phyloP scores from a whole-genome alignment of 2,888 invertebrate species.

The Synanthedon tipuliformis region DNA sequence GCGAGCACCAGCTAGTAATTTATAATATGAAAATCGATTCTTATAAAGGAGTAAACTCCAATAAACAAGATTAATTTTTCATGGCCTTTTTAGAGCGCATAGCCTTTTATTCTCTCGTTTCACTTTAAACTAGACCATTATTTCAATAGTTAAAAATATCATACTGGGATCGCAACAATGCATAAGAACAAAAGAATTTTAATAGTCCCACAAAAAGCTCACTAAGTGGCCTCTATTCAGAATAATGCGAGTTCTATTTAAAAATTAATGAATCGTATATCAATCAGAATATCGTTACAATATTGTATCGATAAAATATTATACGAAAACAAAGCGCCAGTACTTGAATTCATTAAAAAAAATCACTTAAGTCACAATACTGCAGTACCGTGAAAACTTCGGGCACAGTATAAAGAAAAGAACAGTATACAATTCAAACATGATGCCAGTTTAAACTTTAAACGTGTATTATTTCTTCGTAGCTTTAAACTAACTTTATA shows the following conservation, averaged over 20 bases:
- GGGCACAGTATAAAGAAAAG: constrained; percentile 2
- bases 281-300: constrained; percentile 1
- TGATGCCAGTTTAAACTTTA: no score
- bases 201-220: background rate
- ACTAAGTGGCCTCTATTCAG: background rate
- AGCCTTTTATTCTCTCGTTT: background rate
- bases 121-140: background rate
- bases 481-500: no score
- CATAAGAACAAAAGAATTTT: background rate
- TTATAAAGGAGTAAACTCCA: no score
- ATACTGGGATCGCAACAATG: background rate
- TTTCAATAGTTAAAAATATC: background rate
- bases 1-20: no score
- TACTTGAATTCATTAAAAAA: constrained; percentile 5
- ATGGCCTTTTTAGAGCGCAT: no score
- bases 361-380: constrained; percentile 15
- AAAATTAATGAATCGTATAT: constrained; percentile 1
- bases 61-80: no score
- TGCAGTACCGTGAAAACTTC: constrained; percentile 19
- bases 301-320: background rate
- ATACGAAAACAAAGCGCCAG: constrained; percentile 1
- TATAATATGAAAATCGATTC: no score
- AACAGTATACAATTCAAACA: no score
- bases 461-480: no score
- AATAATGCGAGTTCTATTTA: background rate